Conservation (phyloP, 1,140 invertebrate genomes). For the Cotesia vestalis region DNA sequence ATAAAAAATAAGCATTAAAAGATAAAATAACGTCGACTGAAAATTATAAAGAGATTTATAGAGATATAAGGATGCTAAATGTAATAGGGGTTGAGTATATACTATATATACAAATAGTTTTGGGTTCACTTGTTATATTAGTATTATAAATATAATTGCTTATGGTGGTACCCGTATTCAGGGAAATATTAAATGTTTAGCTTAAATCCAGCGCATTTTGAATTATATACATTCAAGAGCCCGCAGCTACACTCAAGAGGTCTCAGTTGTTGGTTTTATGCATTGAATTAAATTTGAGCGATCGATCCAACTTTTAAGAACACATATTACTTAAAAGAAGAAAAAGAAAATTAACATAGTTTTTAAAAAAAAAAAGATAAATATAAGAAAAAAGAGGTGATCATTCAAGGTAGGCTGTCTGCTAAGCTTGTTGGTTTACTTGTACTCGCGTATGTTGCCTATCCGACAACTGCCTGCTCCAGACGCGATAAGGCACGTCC, state of each 20-base stretch:
- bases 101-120: conserved; percentile 18
- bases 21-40: too few species aligned
- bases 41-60: too few species aligned
- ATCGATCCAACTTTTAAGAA: too few species aligned
- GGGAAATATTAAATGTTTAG: conserved; percentile 33
- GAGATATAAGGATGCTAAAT: too few species aligned
- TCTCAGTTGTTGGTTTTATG: too few species aligned
- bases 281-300: too few species aligned
- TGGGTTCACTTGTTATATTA: conserved; percentile 49
- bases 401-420: background rate
- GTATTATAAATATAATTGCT: conserved; percentile 42
- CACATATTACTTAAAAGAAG: too few species aligned
- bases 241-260: background rate
- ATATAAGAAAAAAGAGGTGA: background rate
- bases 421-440: background rate
- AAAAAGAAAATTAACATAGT: too few species aligned
- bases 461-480: conserved; percentile 53
- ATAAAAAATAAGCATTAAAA: too few species aligned
- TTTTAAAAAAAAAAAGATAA: background rate
- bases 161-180: conserved; percentile 60
- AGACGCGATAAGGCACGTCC: conserved; percentile 63
- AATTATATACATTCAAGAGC: conserved; percentile 41
- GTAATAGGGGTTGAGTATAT: background rate
- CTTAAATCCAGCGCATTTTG: conserved; percentile 55
- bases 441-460: conserved; percentile 42